Evolutionary conservation across 2,113 vertebrate genomes (phyloP), one percentile per base, ranked within the genome.

Genomic region (Chaetodon auriga): DNA sequence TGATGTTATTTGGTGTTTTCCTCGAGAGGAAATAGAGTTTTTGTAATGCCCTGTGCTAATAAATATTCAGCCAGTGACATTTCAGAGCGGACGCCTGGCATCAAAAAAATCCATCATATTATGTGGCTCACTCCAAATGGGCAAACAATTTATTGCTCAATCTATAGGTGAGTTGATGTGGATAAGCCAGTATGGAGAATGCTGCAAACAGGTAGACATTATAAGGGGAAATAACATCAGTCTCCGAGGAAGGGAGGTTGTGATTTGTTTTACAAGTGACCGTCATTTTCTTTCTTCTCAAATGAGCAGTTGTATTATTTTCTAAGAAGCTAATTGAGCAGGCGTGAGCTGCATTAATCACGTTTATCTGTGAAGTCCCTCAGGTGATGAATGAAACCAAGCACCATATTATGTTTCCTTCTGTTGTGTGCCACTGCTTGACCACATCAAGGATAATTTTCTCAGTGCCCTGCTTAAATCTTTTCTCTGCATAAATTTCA

Each of bases 51-150:
- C 45, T 36, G 25, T 9, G 45, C 57, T 77, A 3, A 88, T 85
- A 82, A 80, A 84, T 85, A 87, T 78, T 82, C 69, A 81, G 63
- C 51, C 5, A 9, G 63, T 89, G 90, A 87, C 90, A 92, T 92
- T 93, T 90, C 68, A 68, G 19, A 68, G 68, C 38, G 46, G 76
- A 83, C 58, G 25, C 66, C 51, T 15, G 49, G 35, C 43, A 63
- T 51, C 79, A 43, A 7, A 64, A 64, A 41, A 83, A 83, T 81
- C 53, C 12, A 83, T 90, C 46, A 61, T 57, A 78, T 83, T 70
- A 76, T n/a, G 38, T 41, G 75, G 30, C 70, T 23, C 54, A 69
- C 61, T 78, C 45, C 62, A 75, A 69, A 35, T 57, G 35, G 23
- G 13, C 2, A 35, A 49, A 70, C n/a, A 80, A 83, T 64, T 81